Percentiles rank a stretch among this genome's conserved stretches.
Evolutionary conservation across 2,797 vertebrate genomes (phyloP).

Genomic region (Agapornis canus): DNA sequence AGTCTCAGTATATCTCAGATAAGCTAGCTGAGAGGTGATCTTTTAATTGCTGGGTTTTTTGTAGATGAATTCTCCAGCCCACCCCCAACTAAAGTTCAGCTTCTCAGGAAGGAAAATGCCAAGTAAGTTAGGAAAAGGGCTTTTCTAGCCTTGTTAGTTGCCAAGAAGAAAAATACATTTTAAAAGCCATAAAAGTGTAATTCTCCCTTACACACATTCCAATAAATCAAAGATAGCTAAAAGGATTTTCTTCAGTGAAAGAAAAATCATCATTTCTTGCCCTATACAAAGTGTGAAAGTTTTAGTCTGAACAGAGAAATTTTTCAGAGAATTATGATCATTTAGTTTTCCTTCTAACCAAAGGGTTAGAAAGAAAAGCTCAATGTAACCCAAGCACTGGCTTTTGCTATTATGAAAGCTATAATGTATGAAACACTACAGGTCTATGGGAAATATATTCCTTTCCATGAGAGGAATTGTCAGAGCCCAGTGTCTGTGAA

Average conservation of each 20-base stretch:
- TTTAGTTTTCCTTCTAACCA: not conserved
- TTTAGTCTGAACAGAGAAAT: constrained; percentile 26
- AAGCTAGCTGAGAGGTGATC: not conserved
- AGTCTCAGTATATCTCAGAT: not conserved
- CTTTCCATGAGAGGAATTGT: constrained; percentile 48
- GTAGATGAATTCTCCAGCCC: not conserved
- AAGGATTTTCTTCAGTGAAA: constrained; percentile 65
- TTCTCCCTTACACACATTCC: constrained; percentile 46
- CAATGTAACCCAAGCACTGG: constrained; percentile 25
- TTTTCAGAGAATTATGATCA: constrained; percentile 54
- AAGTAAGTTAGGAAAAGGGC: constrained; percentile 33
- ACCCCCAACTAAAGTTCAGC: not conserved
- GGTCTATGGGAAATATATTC: constrained; percentile 62
- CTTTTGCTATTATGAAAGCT: constrained; percentile 55
- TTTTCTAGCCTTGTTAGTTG: constrained; percentile 51
- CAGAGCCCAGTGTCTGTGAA: constrained; percentile 37
- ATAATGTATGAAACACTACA: constrained; percentile 59
- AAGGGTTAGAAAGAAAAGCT: constrained; percentile 53
- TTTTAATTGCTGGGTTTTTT: not conserved
- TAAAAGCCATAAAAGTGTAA: constrained; percentile 65
- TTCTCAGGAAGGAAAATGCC: constrained; percentile 1
- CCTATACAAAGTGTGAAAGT: constrained; percentile 57
- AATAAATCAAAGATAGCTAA: constrained; percentile 71
- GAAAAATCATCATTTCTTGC: constrained; percentile 64
- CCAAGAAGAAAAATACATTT: constrained; percentile 67